These are phyloP conservation scores for Hydrolagus colliei DNA, from an alignment of 2,797 vertebrate genomes.

Conservation along the genomic window DNA sequence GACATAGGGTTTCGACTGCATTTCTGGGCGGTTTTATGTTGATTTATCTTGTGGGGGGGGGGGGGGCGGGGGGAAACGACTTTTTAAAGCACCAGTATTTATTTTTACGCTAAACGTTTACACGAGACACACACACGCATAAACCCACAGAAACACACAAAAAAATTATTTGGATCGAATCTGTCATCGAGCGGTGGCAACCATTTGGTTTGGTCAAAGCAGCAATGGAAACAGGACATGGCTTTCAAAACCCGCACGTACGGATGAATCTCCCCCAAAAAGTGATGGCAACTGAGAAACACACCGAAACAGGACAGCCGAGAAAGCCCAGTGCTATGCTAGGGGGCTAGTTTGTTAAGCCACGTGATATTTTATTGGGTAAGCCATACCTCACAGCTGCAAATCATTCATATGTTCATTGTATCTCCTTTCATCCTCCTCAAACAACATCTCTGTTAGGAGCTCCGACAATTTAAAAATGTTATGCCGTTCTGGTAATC, in stretches of 20 bases:
- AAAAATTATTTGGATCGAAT: conserved; percentile 32
- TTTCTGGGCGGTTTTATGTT: conserved; percentile 5
- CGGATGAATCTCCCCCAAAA: neutral
- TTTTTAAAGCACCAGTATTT: neutral
- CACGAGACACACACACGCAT: conserved; percentile 23
- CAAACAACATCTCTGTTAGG: conserved; percentile 36
- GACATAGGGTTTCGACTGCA: neutral
- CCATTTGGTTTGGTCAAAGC: conserved; percentile 33
- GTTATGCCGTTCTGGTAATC: conserved; percentile 39
- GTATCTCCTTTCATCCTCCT: conserved; percentile 36
- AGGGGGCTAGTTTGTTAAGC: conserved; percentile 9
- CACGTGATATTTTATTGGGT: conserved; percentile 14
- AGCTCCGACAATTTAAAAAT: conserved; percentile 39
- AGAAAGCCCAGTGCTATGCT: neutral
- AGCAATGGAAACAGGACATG: neutral
- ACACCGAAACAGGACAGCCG: neutral
- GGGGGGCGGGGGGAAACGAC: too few species aligned
- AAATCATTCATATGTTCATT: conserved; percentile 36
- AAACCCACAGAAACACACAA: too few species aligned
- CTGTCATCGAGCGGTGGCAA: conserved; percentile 17
- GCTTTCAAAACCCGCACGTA: neutral
- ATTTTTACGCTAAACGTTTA: neutral
- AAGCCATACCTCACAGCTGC: conserved; percentile 36
- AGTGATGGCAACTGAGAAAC: conserved; percentile 12
- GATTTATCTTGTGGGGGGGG: neutral